Conservation (phyloP, 2,797 vertebrate species). For the Sarcoramphus papa region DNA sequence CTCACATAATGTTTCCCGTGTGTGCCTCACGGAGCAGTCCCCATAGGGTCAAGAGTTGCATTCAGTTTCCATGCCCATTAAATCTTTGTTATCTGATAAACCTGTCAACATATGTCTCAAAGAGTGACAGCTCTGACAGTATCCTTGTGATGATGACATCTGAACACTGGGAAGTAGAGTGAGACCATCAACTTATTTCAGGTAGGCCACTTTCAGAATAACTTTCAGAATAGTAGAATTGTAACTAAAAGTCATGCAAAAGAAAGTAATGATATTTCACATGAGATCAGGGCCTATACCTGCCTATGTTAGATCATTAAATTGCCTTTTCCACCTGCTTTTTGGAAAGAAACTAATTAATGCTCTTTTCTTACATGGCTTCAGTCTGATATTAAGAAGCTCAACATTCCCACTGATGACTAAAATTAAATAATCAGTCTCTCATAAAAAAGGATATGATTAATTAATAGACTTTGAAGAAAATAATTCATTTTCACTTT, state of each 20-base stretch:
- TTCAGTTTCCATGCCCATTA: neutral
- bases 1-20: fast-evolving
- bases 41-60: neutral
- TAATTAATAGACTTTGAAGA: constrained; percentile 72
- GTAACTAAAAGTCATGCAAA: neutral
- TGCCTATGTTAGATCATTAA: constrained; percentile 24
- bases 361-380: constrained; percentile 57
- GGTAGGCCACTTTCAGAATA: neutral
- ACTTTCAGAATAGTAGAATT: neutral
- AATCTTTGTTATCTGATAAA: neutral
- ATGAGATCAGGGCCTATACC: neutral
- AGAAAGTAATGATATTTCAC: constrained; percentile 24
- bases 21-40: neutral
- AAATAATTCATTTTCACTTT: constrained; percentile 66
- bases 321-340: constrained; percentile 26
- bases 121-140: neutral
- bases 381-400: constrained; percentile 53
- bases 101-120: neutral
- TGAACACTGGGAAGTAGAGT: neutral
- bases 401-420: constrained; percentile 58
- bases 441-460: constrained; percentile 64
- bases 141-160: neutral
- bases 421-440: constrained; percentile 66
- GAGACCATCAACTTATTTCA: neutral
- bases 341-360: constrained; percentile 51